Conservation (phyloP, 2,888 invertebrate species). For the Tetramorium bicarinatum region DNA sequence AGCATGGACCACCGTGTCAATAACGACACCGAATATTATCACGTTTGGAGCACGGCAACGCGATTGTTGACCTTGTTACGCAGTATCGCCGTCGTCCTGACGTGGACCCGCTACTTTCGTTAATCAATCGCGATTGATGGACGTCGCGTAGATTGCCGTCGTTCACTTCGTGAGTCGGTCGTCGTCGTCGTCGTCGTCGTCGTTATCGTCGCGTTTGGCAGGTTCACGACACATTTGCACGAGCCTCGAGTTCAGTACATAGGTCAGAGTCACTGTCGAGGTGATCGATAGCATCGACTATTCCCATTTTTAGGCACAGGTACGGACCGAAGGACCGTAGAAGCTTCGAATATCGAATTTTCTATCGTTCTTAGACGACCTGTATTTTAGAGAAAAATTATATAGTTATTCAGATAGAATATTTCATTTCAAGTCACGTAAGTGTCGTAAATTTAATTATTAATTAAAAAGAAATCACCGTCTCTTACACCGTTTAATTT, state of each 20-base stretch:
- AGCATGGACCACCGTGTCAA: background rate
- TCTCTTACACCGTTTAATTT: background rate
- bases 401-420: background rate
- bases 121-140: conserved; percentile 53
- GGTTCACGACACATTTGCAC: background rate
- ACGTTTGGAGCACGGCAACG: conserved; percentile 9
- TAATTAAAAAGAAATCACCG: background rate
- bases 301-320: conserved; percentile 19
- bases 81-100: conserved; percentile 13
- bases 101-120: conserved; percentile 39
- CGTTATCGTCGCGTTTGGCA: background rate
- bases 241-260: background rate
- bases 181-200: background rate
- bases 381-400: background rate
- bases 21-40: background rate
- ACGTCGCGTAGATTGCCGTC: conserved; percentile 21
- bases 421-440: background rate
- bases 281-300: conserved; percentile 37
- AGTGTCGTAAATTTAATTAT: background rate
- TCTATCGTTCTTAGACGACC: background rate
- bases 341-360: conserved; percentile 15
- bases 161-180: conserved; percentile 16
- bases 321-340: background rate
- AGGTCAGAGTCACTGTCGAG: conserved; percentile 19
- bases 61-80: conserved; percentile 30